phyloP scores from a whole-genome alignment of 2,113 vertebrate genomes.

The Istiophorus platypterus region DNA sequence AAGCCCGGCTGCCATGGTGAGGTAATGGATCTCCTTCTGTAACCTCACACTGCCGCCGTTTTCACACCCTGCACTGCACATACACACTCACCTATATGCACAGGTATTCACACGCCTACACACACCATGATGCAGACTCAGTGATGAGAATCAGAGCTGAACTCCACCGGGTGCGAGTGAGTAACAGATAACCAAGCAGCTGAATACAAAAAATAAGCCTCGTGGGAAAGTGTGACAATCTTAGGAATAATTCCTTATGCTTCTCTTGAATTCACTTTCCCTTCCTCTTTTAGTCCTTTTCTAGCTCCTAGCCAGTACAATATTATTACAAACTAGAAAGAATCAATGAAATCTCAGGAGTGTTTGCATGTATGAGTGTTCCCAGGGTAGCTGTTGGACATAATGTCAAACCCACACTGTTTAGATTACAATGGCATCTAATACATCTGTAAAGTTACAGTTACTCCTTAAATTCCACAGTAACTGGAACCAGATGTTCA shows the following conservation, averaged over 20 bases:
- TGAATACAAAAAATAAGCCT: slow-evolving; percentile 32
- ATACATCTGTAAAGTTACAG: slow-evolving; percentile 7
- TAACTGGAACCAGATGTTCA: neutral
- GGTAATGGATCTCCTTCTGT: slow-evolving; percentile 74
- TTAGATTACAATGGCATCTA: neutral
- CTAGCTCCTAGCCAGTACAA: neutral
- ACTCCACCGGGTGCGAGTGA: neutral
- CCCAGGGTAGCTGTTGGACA: neutral
- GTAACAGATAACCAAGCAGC: slow-evolving; percentile 27
- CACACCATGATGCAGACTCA: slow-evolving; percentile 29
- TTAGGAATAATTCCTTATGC: slow-evolving; percentile 13
- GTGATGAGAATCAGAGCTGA: slow-evolving; percentile 41
- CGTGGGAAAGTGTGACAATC: neutral
- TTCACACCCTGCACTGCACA: slow-evolving; percentile 45
- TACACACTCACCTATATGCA: slow-evolving; percentile 29
- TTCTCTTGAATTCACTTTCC: neutral
- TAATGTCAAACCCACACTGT: neutral
- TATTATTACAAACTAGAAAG: slow-evolving; percentile 49
- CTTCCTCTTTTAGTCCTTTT: neutral
- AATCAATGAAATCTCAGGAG: slow-evolving; percentile 24
- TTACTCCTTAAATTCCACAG: neutral
- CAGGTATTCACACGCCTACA: slow-evolving; percentile 50
- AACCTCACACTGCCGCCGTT: slow-evolving; percentile 53
- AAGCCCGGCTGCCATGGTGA: slow-evolving; percentile 71
- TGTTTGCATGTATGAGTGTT: neutral